Conservation (phyloP, 2,113 vertebrate species). For the Oenanthe oenanthe region DNA sequence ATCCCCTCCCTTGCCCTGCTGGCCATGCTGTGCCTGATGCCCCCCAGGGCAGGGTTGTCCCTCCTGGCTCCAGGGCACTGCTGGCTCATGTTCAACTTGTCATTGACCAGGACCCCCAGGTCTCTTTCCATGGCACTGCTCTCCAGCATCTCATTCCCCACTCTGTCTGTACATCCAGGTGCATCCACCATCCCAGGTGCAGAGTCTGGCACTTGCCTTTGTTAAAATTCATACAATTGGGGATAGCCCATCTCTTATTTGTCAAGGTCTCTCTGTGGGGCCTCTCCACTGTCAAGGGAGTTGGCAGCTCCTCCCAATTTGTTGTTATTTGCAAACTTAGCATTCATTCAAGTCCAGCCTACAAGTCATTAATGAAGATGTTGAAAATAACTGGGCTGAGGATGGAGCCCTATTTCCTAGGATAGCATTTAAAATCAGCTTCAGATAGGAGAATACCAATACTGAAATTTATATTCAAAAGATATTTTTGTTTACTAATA, state of each 20-base stretch:
- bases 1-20: rapidly evolving
- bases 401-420: not conserved
- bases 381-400: not conserved
- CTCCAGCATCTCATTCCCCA: rapidly evolving
- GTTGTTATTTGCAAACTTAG: not conserved
- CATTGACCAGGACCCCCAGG: rapidly evolving
- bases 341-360: rapidly evolving
- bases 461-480: slow-evolving; percentile 25
- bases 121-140: rapidly evolving
- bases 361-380: not conserved
- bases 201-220: not conserved
- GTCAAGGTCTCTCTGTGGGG: not conserved
- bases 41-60: rapidly evolving
- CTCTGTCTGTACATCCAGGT: too few relatives aligned
- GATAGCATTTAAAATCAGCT: not conserved
- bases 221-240: not conserved
- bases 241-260: not conserved
- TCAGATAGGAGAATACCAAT: not conserved
- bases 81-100: rapidly evolving
- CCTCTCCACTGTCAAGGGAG: not conserved
- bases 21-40: not conserved
- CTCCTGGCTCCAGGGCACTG: not conserved
- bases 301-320: not conserved
- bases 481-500: slow-evolving; percentile 36
- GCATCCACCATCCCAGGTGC: not conserved